Evolutionary conservation across 2,888 invertebrate species (phyloP).

Genomic region (Campopleginae sp.): DNA sequence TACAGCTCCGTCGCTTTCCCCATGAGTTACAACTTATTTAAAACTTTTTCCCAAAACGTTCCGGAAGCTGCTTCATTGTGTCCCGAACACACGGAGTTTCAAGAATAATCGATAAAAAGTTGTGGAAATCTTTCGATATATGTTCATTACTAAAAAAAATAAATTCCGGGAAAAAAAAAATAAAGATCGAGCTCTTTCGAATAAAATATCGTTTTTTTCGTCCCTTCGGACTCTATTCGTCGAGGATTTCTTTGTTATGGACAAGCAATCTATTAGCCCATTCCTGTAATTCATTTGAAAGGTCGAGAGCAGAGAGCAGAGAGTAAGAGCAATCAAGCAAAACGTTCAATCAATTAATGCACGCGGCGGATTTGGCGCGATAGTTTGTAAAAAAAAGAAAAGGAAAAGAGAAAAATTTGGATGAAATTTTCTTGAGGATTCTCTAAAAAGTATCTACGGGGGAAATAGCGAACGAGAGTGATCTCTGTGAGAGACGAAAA

Average conservation of each 20-base stretch:
- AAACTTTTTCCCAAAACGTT: neutral
- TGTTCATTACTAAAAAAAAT: neutral
- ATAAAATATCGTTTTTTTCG: conserved; percentile 1
- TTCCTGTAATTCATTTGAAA: conserved; percentile 7
- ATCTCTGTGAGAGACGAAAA: conserved; percentile 56
- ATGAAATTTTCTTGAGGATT: neutral
- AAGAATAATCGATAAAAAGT: neutral
- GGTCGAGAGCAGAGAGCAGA: neutral
- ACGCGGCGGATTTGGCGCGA: neutral
- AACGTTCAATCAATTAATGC: neutral
- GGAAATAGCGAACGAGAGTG: conserved; percentile 37
- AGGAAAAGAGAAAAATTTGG: neutral
- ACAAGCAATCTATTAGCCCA: conserved; percentile 12
- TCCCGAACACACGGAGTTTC: neutral
- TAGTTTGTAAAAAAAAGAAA: neutral
- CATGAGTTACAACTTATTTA: neutral
- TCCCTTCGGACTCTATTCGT: neutral
- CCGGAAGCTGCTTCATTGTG: neutral
- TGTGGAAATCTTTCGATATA: neutral
- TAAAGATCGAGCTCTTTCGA: neutral
- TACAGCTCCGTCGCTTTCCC: too few species aligned
- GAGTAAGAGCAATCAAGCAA: conserved; percentile 1
- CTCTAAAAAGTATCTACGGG: conserved; percentile 20
- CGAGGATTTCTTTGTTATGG: neutral
- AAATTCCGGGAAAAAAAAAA: neutral